Percentiles rank a stretch among this genome's conserved stretches.
These are phyloP conservation scores for Invenusta paracnida DNA, from an alignment of 2,888 invertebrate genomes.

Conservation along the genomic window DNA sequence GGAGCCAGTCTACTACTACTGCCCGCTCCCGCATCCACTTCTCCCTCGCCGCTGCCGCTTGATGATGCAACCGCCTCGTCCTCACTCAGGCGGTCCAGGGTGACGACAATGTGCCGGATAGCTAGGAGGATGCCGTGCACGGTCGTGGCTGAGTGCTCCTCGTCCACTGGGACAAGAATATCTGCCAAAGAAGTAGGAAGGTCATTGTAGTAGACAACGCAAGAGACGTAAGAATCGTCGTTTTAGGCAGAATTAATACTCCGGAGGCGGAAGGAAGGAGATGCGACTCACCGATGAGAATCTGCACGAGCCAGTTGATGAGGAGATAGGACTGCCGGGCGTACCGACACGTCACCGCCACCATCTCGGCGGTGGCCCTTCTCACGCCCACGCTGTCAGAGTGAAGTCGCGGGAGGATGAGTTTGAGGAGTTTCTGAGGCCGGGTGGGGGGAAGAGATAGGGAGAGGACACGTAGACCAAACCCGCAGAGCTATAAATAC, in stretches of 20 bases:
- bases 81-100: slow-evolving; percentile 41
- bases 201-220: too few species aligned
- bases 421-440: slow-evolving; percentile 67
- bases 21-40: neutral
- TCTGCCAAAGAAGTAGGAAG: slow-evolving; percentile 59
- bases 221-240: too few species aligned
- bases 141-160: slow-evolving; percentile 63
- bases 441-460: neutral
- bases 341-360: slow-evolving; percentile 74
- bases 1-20: neutral
- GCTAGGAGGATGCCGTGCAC: slow-evolving; percentile 69
- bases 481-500: too few species aligned
- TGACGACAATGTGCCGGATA: slow-evolving; percentile 62
- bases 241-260: too few species aligned
- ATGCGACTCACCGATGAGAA: slow-evolving; percentile 65
- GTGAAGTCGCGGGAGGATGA: slow-evolving; percentile 68
- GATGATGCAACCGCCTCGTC: too few species aligned
- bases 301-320: slow-evolving; percentile 68
- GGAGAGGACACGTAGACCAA: too few species aligned
- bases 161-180: slow-evolving; percentile 64
- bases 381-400: slow-evolving; percentile 71
- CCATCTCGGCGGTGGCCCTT: slow-evolving; percentile 75
- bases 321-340: slow-evolving; percentile 70
- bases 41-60: neutral
- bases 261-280: too few species aligned